These are phyloP conservation scores for Anarrhichthys ocellatus DNA, from an alignment of 2,113 vertebrate genomes.

Conservation along the genomic window DNA sequence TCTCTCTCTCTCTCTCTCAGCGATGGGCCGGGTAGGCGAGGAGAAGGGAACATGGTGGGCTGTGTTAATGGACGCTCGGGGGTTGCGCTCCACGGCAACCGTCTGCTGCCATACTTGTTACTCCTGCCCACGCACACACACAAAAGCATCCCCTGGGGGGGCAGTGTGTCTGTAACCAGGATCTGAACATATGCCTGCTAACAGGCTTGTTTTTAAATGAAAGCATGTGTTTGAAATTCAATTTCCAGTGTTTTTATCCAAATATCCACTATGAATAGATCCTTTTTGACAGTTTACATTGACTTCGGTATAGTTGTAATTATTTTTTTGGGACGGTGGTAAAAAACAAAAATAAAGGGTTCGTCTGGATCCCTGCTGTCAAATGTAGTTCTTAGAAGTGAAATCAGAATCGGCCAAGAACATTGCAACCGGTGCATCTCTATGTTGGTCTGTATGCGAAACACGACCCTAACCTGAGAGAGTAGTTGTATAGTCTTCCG, in stretches of 20 bases:
- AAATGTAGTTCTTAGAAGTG: not conserved
- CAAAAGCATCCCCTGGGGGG: constrained; percentile 55
- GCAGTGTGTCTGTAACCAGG: constrained; percentile 69
- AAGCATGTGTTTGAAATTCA: too few relatives aligned
- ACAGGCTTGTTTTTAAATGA: constrained; percentile 39
- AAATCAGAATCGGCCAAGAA: not conserved
- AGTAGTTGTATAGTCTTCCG: too few relatives aligned
- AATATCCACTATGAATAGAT: too few relatives aligned
- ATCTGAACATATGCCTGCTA: constrained; percentile 76
- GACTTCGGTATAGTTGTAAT: too few relatives aligned
- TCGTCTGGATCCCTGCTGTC: too few relatives aligned
- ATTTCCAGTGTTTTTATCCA: too few relatives aligned
- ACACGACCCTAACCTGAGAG: too few relatives aligned
- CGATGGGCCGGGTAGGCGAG: constrained; percentile 31
- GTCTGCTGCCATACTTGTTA: constrained; percentile 66
- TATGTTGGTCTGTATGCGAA: not conserved
- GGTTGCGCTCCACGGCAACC: constrained; percentile 54
- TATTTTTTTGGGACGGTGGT: too few relatives aligned
- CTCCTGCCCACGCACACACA: constrained; percentile 30
- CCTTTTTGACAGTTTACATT: too few relatives aligned
- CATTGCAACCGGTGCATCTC: not conserved
- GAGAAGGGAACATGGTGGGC: constrained; percentile 56
- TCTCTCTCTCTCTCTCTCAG: constrained; percentile 26
- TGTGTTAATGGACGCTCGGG: constrained; percentile 65
- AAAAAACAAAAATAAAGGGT: too few relatives aligned